phyloP scores from a whole-genome alignment of 2,888 invertebrate genomes.

The Papilio elwesi region DNA sequence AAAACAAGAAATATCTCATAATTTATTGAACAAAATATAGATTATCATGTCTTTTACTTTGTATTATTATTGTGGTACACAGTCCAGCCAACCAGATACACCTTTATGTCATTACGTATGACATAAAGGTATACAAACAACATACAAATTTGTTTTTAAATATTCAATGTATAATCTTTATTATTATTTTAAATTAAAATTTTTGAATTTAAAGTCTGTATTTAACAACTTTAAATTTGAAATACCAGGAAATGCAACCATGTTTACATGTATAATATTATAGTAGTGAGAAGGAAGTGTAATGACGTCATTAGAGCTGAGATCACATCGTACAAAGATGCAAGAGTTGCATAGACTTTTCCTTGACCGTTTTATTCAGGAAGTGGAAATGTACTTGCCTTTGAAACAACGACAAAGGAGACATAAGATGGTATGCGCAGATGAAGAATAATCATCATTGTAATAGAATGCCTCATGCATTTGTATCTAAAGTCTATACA shows the following conservation, averaged over 20 bases:
- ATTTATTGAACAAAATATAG: background rate
- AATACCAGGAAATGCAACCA: background rate
- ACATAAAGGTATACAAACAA: no score
- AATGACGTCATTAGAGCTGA: conserved; percentile 22
- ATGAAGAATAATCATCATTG: background rate
- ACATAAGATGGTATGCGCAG: conserved; percentile 1
- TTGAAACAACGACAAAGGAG: conserved; percentile 21
- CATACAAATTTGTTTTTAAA: background rate
- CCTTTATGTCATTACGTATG: no score
- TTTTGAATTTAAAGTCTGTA: no score
- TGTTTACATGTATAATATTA: conserved; percentile 2
- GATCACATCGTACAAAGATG: conserved; percentile 21
- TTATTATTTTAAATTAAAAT: no score
- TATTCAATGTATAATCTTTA: background rate
- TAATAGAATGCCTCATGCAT: no score
- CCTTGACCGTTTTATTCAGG: conserved; percentile 28
- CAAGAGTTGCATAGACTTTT: conserved; percentile 17
- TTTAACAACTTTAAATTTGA: background rate
- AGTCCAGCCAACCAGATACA: no score
- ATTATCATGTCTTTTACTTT: background rate
- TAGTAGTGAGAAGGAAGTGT: conserved; percentile 10
- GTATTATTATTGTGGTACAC: no score
- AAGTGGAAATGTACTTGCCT: conserved; percentile 22
- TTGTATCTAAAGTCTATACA: no score
- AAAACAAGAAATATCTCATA: background rate